Evolutionary conservation across 2,113 vertebrate species (phyloP), one percentile per base, ranked within the genome.

Genomic region (Rhinoderma darwinii): DNA sequence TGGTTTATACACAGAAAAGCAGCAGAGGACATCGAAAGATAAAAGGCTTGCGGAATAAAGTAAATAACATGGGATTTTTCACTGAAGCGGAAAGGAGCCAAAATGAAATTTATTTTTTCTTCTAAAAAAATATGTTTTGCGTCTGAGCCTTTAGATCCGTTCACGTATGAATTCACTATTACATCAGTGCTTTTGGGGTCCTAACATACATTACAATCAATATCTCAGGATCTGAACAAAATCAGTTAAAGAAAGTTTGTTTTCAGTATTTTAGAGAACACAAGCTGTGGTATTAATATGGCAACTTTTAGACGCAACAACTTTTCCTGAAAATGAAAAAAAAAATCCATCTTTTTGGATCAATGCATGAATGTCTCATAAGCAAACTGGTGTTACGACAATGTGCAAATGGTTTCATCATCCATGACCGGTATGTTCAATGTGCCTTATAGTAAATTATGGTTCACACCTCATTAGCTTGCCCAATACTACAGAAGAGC

Each of bases 111-210:
- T 63, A 43, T 44, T 39, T 78, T 78, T 82, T 39, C 27, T 25
- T 61, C 18, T 59, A 30, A 4, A 82, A 82, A 81, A 82, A 63
- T 66, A 82, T 82, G 39, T 82, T 66, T 66, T 82, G 78, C 44
- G 79, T 82, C 79, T 39, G 56, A 82, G 79, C 35, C 77, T 80
- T 56, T 56, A 80, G 51, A 80, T 80, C 77, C 77, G 39, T 59
- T 56, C 35, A 66, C 27, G 79, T 82, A 82, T 82, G 37, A 82
- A 66, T 66, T 82, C 79, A 66, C 25, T 44, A 32, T 25, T 20
- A 43, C 15, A 44, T 44, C 79, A 43, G 79, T 63, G 56, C 14
- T 27, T 82, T 47, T 30, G 15, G 39, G 25, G 79, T 63, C 56
- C 79, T 61, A 59, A 82, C 56, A 56, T 63, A 44, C 25, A 82